Percentiles rank a stretch among this genome's conserved stretches.
Conservation (phyloP, 2,113 vertebrate species). For the Dicaeum eximium region DNA sequence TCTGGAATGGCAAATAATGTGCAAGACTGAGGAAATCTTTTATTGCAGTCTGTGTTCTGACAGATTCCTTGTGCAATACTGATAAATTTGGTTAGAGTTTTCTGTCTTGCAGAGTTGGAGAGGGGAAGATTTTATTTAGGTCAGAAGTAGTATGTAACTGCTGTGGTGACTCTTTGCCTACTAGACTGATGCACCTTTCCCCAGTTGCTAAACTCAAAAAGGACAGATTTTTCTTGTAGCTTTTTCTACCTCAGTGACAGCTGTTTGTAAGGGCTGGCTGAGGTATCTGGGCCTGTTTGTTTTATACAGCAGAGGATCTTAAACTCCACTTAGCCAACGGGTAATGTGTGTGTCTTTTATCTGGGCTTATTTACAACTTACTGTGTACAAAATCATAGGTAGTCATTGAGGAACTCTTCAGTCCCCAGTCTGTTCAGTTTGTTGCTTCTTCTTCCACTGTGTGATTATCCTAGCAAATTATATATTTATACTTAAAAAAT, state of each 20-base stretch:
- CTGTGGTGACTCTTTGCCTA: not conserved
- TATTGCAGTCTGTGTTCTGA: not conserved
- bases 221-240: not conserved
- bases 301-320: not conserved
- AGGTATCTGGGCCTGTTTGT: not conserved
- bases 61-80: not conserved
- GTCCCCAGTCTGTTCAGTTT: not conserved
- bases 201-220: not conserved
- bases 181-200: not conserved
- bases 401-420: not conserved
- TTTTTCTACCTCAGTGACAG: not conserved
- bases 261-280: not conserved
- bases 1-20: not conserved
- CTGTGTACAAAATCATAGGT: not conserved
- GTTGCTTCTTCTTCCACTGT: not conserved
- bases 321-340: not conserved
- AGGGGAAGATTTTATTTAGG: not conserved
- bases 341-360: not conserved
- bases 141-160: not conserved
- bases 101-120: not conserved
- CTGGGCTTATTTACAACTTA: not conserved
- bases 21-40: not conserved
- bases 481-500: not conserved
- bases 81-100: not conserved
- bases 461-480: not conserved